Percentiles rank a stretch among this genome's conserved stretches.
phyloP scores from a whole-genome alignment of 1,140 invertebrate species.

The Prorops nasuta region DNA sequence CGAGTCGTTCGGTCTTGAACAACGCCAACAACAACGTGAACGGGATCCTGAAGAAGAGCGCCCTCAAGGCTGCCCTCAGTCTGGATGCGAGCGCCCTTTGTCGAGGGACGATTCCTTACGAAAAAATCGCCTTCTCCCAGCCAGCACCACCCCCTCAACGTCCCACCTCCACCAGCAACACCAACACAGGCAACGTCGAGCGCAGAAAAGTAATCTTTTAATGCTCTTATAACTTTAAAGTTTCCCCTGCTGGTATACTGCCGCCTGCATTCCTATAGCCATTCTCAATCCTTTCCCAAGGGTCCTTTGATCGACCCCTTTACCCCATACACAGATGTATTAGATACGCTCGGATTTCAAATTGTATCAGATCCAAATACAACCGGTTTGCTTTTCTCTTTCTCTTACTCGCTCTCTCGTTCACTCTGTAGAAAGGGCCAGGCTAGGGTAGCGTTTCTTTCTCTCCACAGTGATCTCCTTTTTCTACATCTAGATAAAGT shows the following conservation, averaged over 20 bases:
- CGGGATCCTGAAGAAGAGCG: slow-evolving; percentile 46
- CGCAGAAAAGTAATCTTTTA: slow-evolving; percentile 36
- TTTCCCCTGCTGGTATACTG: slow-evolving; percentile 4
- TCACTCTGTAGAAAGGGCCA: too few relatives aligned
- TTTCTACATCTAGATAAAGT: too few relatives aligned
- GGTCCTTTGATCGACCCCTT: too few relatives aligned
- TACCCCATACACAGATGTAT: too few relatives aligned
- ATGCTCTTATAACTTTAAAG: slow-evolving; percentile 8
- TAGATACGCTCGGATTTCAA: too few relatives aligned
- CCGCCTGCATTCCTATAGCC: slow-evolving; percentile 7
- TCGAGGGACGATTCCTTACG: slow-evolving; percentile 45
- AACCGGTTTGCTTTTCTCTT: too few relatives aligned
- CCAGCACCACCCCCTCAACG: slow-evolving; percentile 37
- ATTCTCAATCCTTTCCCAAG: slow-evolving; percentile 4
- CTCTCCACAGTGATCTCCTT: too few relatives aligned
- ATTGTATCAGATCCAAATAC: too few relatives aligned
- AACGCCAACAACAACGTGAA: slow-evolving; percentile 43
- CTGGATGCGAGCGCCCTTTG: slow-evolving; percentile 55
- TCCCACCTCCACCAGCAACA: slow-evolving; percentile 38
- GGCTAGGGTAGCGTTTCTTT: too few relatives aligned
- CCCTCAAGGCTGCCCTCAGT: slow-evolving; percentile 54
- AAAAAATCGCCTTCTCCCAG: slow-evolving; percentile 50
- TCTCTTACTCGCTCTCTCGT: slow-evolving; percentile 14
- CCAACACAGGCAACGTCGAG: slow-evolving; percentile 40
- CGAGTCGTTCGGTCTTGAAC: slow-evolving; percentile 36